phyloP scores from a whole-genome alignment of 2,113 vertebrate genomes.

The Gambusia affinis region DNA sequence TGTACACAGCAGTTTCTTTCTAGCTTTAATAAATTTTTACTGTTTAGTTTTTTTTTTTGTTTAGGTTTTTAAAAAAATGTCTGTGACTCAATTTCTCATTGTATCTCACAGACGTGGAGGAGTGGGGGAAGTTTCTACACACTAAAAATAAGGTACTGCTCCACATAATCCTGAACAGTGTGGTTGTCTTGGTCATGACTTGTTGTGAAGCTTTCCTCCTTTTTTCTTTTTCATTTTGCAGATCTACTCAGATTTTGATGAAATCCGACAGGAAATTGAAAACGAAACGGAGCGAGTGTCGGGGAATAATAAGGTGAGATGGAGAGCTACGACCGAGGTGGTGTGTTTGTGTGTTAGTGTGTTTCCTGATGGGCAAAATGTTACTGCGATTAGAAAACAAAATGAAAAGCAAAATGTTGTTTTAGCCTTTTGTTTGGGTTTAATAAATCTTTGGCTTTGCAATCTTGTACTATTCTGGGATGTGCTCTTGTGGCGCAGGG shows the following conservation, averaged over 20 bases:
- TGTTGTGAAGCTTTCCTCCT: neutral
- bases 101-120: constrained; percentile 86
- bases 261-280: constrained; percentile 99
- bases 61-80: neutral
- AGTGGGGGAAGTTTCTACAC: constrained; percentile 99
- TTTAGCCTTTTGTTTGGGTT: neutral
- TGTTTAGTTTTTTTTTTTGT: neutral
- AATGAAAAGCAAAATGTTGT: neutral
- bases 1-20: neutral
- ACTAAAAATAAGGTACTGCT: constrained; percentile 93
- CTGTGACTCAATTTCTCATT: constrained; percentile 28
- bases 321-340: neutral
- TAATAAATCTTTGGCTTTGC: too few relatives aligned
- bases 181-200: neutral
- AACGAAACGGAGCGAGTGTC: constrained; percentile 95
- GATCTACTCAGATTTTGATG: constrained; percentile 95
- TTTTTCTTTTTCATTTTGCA: constrained; percentile 41
- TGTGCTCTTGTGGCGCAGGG: too few relatives aligned
- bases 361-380: neutral
- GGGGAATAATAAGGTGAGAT: constrained; percentile 93
- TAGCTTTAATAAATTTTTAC: neutral
- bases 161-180: neutral
- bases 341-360: neutral
- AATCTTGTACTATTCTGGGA: too few relatives aligned
- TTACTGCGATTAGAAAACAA: neutral